Evolutionary conservation across 2,888 invertebrate species (phyloP).

Genomic region (Epinotia bilunana): DNA sequence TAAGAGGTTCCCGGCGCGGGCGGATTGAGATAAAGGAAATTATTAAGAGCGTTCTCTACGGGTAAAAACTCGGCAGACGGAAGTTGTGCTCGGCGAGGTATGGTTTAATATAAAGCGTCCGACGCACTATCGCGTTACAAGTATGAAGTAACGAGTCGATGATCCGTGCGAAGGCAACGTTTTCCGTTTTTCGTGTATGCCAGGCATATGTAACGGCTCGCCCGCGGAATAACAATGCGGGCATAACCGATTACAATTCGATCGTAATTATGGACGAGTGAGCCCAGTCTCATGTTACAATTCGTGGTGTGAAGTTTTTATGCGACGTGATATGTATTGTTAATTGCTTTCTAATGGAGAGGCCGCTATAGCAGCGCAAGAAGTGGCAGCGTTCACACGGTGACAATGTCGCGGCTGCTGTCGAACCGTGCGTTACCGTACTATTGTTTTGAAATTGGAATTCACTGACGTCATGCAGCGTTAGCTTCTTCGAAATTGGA

Average conservation of each 20-base stretch:
- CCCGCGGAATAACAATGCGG: slow-evolving; percentile 67
- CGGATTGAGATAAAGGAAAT: slow-evolving; percentile 83
- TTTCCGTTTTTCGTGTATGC: slow-evolving; percentile 61
- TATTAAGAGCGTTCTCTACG: slow-evolving; percentile 78
- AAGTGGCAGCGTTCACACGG: slow-evolving; percentile 68
- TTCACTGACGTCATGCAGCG: slow-evolving; percentile 71
- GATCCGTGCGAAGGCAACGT: slow-evolving; percentile 71
- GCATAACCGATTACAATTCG: slow-evolving; percentile 71
- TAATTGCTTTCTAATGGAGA: slow-evolving; percentile 79
- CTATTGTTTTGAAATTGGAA: slow-evolving; percentile 76
- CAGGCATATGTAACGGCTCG: slow-evolving; percentile 70
- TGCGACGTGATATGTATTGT: slow-evolving; percentile 61
- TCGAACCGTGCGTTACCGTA: slow-evolving; percentile 68
- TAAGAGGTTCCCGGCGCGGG: slow-evolving; percentile 81
- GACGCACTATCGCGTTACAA: slow-evolving; percentile 65
- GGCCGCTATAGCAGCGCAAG: slow-evolving; percentile 66
- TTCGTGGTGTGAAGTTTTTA: slow-evolving; percentile 60
- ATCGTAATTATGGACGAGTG: slow-evolving; percentile 65
- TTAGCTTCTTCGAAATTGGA: slow-evolving; percentile 68
- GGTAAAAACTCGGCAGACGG: slow-evolving; percentile 75
- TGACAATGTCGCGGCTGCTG: slow-evolving; percentile 60
- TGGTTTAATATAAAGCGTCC: slow-evolving; percentile 62
- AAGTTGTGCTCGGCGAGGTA: slow-evolving; percentile 66
- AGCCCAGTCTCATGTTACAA: slow-evolving; percentile 56
- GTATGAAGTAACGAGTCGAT: slow-evolving; percentile 68